These are phyloP conservation scores for Tiphia femorata DNA, from an alignment of 2,888 invertebrate genomes.

Conservation along the genomic window DNA sequence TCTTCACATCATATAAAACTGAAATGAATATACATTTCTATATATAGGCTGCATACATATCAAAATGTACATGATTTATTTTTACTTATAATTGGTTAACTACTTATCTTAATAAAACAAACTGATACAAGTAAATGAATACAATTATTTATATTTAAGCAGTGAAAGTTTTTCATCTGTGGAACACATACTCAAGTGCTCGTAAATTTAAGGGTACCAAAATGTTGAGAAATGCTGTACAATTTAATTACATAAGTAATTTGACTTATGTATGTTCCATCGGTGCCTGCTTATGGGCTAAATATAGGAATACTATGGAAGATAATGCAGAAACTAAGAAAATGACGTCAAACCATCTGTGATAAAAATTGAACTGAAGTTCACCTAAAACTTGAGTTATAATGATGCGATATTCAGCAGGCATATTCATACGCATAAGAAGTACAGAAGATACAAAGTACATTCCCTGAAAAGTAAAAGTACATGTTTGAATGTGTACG, in stretches of 20 bases:
- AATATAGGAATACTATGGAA: constrained; percentile 94
- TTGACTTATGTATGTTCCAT: constrained; percentile 58
- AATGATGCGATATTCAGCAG: constrained; percentile 94
- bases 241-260: constrained; percentile 39
- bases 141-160: too few species aligned
- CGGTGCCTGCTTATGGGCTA: constrained; percentile 92
- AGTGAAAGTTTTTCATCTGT: too few species aligned
- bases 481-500: too few species aligned
- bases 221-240: constrained; percentile 15
- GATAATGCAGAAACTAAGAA: constrained; percentile 96
- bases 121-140: too few species aligned
- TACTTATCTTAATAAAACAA: too few species aligned
- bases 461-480: constrained; percentile 81
- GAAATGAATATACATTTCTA: too few species aligned
- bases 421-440: constrained; percentile 99
- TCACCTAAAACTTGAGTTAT: constrained; percentile 94
- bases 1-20: too few species aligned
- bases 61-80: too few species aligned
- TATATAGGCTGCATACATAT: too few species aligned
- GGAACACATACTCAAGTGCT: too few species aligned
- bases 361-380: constrained; percentile 98
- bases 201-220: constrained; percentile 8
- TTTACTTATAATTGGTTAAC: too few species aligned
- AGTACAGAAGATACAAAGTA: constrained; percentile 98
- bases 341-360: constrained; percentile 99